Conservation (phyloP, 2,888 invertebrate species). For the Anthrax anthrax region DNA sequence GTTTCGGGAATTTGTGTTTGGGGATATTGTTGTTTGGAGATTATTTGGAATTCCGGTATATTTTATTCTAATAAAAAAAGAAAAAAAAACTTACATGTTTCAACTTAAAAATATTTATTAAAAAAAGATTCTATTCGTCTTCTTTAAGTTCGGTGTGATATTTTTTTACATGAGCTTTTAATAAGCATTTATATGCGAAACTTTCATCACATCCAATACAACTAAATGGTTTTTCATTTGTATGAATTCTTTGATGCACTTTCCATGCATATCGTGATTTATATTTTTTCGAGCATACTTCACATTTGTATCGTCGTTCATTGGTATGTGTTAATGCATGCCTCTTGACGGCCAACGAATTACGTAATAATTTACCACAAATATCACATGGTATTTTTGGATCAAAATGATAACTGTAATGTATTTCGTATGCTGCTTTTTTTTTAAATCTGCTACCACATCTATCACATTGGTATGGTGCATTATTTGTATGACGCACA, state of each 20-base stretch:
- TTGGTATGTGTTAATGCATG: constrained; percentile 4
- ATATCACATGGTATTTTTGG: constrained; percentile 1
- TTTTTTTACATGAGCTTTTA: background rate
- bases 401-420: constrained; percentile 1
- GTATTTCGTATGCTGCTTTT: background rate
- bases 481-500: background rate
- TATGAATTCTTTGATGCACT: constrained; percentile 5
- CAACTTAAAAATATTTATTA: too few species aligned
- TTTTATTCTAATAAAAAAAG: too few species aligned
- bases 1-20: too few species aligned
- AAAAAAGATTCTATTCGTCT: too few species aligned
- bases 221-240: constrained; percentile 1
- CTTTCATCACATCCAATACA: background rate
- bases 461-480: background rate
- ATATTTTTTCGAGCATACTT: constrained; percentile 3
- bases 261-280: constrained; percentile 1
- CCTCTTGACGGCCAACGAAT: background rate
- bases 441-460: background rate
- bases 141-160: background rate
- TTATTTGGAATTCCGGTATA: too few species aligned
- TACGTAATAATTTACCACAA: too few species aligned
- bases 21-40: too few species aligned
- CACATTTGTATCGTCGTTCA: constrained; percentile 1
- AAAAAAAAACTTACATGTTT: too few species aligned
- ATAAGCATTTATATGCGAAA: constrained; percentile 2